Evolutionary conservation across 2,888 invertebrate genomes (phyloP).

Genomic region (Agapetus fuscipes): DNA sequence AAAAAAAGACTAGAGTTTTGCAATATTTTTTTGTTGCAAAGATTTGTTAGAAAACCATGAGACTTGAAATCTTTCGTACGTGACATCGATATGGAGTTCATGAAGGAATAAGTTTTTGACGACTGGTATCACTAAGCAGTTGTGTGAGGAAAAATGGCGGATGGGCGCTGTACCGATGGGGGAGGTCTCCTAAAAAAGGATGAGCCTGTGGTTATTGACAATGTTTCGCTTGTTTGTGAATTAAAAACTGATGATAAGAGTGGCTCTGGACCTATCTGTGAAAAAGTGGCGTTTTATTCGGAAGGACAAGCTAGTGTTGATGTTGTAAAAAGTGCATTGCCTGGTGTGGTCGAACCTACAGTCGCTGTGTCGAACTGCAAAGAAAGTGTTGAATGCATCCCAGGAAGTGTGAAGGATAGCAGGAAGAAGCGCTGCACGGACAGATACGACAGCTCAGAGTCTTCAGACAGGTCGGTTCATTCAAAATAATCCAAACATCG

Average conservation of each 20-base stretch:
- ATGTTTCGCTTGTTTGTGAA: constrained; percentile 32
- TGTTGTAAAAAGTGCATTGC: constrained; percentile 46
- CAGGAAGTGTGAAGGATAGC: constrained; percentile 33
- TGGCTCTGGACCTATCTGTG: constrained; percentile 34
- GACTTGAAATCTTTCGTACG: too few species aligned
- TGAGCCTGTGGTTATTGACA: constrained; percentile 45
- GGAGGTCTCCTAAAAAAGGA: constrained; percentile 49
- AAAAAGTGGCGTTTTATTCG: constrained; percentile 41
- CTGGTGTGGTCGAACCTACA: constrained; percentile 35
- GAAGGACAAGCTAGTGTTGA: constrained; percentile 44
- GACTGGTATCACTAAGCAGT: too few species aligned
- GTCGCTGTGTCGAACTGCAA: constrained; percentile 28
- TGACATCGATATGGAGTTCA: too few species aligned
- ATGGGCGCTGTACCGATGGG: constrained; percentile 60
- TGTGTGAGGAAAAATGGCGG: constrained; percentile 76
- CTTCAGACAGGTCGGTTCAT: constrained; percentile 76
- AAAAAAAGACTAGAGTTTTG: too few species aligned
- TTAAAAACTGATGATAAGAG: constrained; percentile 46
- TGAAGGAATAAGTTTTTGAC: too few species aligned
- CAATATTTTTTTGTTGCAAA: too few species aligned
- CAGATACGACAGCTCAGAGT: constrained; percentile 89
- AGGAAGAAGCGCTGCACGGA: constrained; percentile 81
- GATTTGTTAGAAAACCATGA: too few species aligned
- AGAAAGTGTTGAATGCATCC: constrained; percentile 24
- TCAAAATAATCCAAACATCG: constrained; percentile 8